Evolutionary conservation across 2,888 invertebrate genomes (phyloP).

Genomic region (Lycocerus yunnanus): DNA sequence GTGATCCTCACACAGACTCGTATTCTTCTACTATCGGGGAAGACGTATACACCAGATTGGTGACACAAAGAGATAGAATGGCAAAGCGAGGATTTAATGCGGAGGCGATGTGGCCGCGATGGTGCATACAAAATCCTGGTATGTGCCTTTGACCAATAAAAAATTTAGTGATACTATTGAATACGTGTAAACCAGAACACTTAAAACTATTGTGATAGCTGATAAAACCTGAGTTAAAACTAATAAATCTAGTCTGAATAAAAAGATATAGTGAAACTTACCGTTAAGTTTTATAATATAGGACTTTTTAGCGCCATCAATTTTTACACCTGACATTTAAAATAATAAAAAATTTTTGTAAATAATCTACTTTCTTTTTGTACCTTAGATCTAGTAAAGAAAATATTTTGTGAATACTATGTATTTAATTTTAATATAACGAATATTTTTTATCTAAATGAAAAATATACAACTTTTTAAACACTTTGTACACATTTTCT

Average conservation of each 20-base stretch:
- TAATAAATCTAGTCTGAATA: not conserved
- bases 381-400: not conserved
- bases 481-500: not conserved
- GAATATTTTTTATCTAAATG: not conserved
- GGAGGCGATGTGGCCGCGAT: slow-evolving; percentile 76
- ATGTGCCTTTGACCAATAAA: slow-evolving; percentile 63
- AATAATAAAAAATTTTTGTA: not conserved
- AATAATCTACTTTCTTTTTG: not conserved
- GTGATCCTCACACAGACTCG: slow-evolving; percentile 58
- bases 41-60: slow-evolving; percentile 70
- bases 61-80: slow-evolving; percentile 69
- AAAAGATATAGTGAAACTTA: not conserved
- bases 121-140: slow-evolving; percentile 78
- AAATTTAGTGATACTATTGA: not conserved
- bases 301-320: not conserved
- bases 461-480: not conserved
- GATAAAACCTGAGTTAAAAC: not conserved
- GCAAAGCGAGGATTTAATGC: slow-evolving; percentile 66
- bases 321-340: not conserved
- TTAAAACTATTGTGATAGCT: not conserved
- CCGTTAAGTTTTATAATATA: not conserved
- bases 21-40: slow-evolving; percentile 57
- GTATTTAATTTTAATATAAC: not conserved
- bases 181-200: not conserved
- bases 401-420: not conserved